A percentile compares a stretch with the other conserved stretches of the same genome.
phyloP scores from a whole-genome alignment of 2,888 invertebrate species.

The Alloplasta piceator region DNA sequence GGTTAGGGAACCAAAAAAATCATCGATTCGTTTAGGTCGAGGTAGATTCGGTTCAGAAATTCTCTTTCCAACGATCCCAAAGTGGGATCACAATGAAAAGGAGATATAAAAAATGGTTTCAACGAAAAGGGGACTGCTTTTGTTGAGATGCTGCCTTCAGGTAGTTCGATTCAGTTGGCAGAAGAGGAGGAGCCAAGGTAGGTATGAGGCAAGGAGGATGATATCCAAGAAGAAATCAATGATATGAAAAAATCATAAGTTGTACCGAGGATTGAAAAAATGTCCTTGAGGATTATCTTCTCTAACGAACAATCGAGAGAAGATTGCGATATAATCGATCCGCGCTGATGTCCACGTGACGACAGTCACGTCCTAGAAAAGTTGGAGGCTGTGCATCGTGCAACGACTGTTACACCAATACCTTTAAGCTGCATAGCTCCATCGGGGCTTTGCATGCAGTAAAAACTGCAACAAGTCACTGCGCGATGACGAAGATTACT shows the following conservation, averaged over 20 bases:
- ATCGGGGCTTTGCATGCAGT: conserved; percentile 6
- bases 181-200: no score
- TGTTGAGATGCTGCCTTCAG: conserved; percentile 21
- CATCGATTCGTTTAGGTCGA: conserved; percentile 3
- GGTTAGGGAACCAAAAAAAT: conserved; percentile 35
- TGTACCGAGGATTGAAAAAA: no score
- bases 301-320: no score
- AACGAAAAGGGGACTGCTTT: conserved; percentile 9
- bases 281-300: no score
- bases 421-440: conserved; percentile 1
- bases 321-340: no score
- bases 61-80: not conserved
- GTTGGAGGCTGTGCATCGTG: conserved; percentile 17
- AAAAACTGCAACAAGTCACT: conserved; percentile 11
- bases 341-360: no score
- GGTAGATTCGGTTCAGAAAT: not conserved
- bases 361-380: conserved; percentile 5
- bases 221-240: no score
- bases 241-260: no score
- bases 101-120: conserved; percentile 1
- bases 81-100: not conserved
- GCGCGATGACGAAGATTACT: conserved; percentile 7
- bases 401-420: conserved; percentile 11
- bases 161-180: not conserved
- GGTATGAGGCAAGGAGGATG: no score